A percentile compares a stretch with the other conserved stretches of the same genome.
Evolutionary conservation across 2,113 vertebrate genomes (phyloP).

Genomic region (Todiramphus chloris): DNA sequence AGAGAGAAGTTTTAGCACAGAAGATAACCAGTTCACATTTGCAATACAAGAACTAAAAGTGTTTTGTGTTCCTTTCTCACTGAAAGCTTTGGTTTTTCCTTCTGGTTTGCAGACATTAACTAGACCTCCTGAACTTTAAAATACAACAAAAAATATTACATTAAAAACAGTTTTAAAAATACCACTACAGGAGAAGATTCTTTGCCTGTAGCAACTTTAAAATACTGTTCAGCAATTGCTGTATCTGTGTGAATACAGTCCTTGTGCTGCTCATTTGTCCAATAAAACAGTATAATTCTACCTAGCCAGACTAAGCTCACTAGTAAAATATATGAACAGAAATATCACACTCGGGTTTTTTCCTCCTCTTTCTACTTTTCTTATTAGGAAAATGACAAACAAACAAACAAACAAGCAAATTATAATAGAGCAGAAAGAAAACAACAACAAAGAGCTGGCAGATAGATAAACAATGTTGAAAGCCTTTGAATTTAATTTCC

Average conservation of each 20-base stretch:
- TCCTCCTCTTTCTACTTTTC: neutral
- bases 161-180: neutral
- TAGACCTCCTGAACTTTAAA: neutral
- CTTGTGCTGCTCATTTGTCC: neutral
- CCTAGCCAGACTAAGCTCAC: neutral
- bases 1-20: neutral
- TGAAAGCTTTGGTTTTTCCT: neutral
- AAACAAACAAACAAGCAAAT: neutral
- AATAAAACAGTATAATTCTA: neutral
- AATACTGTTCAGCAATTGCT: neutral
- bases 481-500: neutral
- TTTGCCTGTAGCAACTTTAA: neutral
- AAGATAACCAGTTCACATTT: neutral
- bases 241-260: neutral
- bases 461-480: neutral
- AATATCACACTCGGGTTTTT: accelerated
- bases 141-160: neutral
- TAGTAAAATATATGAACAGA: neutral
- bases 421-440: neutral
- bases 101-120: neutral
- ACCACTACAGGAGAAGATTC: neutral
- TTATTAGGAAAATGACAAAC: neutral
- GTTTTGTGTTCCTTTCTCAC: neutral
- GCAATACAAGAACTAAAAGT: neutral
- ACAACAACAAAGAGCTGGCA: neutral